Conservation (phyloP, 2,888 invertebrate genomes). For the Amiota minor region DNA sequence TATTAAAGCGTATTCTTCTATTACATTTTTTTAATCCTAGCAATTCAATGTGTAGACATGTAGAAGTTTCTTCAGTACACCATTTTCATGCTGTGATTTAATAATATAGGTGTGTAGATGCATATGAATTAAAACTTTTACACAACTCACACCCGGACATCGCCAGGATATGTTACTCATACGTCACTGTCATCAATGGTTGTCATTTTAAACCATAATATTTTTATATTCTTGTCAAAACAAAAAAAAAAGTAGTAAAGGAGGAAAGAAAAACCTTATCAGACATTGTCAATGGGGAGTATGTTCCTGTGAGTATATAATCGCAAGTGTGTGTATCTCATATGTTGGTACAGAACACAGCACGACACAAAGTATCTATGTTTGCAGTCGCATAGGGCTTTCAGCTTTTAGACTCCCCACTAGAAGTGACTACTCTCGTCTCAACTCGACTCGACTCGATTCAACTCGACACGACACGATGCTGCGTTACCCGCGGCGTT, state of each 20-base stretch:
- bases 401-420: slow-evolving; percentile 23
- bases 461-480: neutral
- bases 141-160: neutral
- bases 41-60: no score
- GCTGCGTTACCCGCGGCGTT: slow-evolving; percentile 42
- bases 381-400: slow-evolving; percentile 15
- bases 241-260: neutral
- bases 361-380: neutral
- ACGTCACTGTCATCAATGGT: slow-evolving; percentile 16
- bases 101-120: neutral
- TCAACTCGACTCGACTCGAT: slow-evolving; percentile 19
- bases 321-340: neutral
- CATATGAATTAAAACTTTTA: neutral
- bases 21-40: no score
- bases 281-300: slow-evolving; percentile 26
- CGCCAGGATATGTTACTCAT: neutral
- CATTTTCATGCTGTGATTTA: no score
- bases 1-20: no score
- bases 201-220: slow-evolving; percentile 14
- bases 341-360: neutral
- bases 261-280: slow-evolving; percentile 8
- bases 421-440: neutral
- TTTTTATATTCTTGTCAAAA: neutral
- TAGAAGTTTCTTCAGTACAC: no score
- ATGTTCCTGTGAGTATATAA: neutral